These are phyloP conservation scores for Manis pentadactyla DNA, from an alignment of 2,797 vertebrate species.

Conservation along the genomic window DNA sequence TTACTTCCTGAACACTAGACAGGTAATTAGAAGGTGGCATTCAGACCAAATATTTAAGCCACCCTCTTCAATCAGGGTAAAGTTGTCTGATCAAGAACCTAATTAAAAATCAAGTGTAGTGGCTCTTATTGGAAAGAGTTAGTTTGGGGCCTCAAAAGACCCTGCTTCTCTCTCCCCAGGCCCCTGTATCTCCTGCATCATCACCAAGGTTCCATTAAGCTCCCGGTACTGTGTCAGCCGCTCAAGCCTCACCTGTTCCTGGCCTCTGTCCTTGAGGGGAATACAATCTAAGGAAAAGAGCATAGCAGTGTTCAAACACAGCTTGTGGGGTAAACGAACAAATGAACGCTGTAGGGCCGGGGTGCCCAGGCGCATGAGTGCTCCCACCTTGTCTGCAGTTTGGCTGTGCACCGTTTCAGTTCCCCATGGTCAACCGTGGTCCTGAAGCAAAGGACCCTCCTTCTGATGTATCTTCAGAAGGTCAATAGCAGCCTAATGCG, in stretches of 20 bases:
- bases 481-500: too few species aligned
- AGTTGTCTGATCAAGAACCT: slow-evolving; percentile 85
- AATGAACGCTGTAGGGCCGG: background rate
- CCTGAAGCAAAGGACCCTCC: too few species aligned
- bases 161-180: background rate
- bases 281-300: background rate
- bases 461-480: too few species aligned
- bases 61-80: slow-evolving; percentile 85
- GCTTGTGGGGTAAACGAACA: background rate
- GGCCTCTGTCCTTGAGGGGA: background rate
- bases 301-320: background rate
- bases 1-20: slow-evolving; percentile 86
- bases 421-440: too few species aligned
- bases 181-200: background rate
- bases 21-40: slow-evolving; percentile 85
- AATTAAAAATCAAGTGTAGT: slow-evolving; percentile 76
- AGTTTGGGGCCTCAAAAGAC: background rate
- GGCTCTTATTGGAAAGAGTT: slow-evolving; percentile 31
- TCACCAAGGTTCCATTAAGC: background rate
- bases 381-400: too few species aligned
- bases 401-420: too few species aligned
- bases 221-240: background rate
- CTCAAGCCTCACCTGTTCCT: background rate
- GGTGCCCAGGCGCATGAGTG: too few species aligned
- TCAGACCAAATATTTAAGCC: slow-evolving; percentile 82